These are phyloP conservation scores for Neosalanx taihuensis DNA, from an alignment of 2,797 vertebrate genomes.

Conservation along the genomic window DNA sequence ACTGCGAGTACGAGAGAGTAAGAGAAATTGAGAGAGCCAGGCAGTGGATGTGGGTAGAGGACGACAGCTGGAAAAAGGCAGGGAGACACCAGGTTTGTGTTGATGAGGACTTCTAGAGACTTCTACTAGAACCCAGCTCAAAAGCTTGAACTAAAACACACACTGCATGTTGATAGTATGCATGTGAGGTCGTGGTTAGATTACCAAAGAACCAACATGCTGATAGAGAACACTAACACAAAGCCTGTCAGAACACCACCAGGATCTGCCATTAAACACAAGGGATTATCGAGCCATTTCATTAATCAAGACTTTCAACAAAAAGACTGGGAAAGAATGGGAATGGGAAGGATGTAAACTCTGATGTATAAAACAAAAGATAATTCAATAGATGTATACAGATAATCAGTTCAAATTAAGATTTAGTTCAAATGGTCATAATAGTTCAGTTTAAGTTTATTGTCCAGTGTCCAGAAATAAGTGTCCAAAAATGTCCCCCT, in stretches of 20 bases:
- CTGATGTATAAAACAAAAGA: neutral
- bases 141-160: neutral
- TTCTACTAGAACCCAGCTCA: neutral
- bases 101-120: constrained; percentile 32
- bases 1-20: constrained; percentile 20
- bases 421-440: neutral
- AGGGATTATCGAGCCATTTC: neutral
- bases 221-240: neutral
- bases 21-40: constrained; percentile 25
- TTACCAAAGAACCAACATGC: constrained; percentile 53
- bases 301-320: neutral
- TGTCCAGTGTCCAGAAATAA: neutral
- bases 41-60: constrained; percentile 33
- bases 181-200: neutral
- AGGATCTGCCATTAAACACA: constrained; percentile 1
- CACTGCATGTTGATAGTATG: too few relatives aligned
- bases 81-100: constrained; percentile 33
- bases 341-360: constrained; percentile 45
- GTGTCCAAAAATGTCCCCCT: neutral
- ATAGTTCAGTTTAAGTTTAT: too few relatives aligned
- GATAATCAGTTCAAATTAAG: too few relatives aligned
- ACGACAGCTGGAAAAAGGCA: constrained; percentile 5
- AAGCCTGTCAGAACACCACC: neutral
- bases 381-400: too few relatives aligned
- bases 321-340: neutral